These are phyloP conservation scores for Microtus ochrogaster DNA, from an alignment of 2,113 vertebrate species.

Conservation along the genomic window DNA sequence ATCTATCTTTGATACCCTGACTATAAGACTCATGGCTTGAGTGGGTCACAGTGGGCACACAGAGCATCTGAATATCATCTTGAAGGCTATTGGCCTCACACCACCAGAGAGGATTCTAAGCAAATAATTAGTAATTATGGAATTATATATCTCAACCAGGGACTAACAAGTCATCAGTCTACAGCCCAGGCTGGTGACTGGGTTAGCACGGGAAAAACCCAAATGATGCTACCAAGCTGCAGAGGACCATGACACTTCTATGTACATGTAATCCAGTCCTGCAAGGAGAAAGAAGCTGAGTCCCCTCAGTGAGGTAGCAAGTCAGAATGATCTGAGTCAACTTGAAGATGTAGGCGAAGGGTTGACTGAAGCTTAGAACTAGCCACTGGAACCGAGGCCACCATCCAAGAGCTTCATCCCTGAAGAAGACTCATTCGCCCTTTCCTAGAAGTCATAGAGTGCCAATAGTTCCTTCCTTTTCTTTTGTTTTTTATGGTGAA, in stretches of 20 bases:
- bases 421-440: background rate
- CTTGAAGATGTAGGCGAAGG: background rate
- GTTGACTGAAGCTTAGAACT: background rate
- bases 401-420: background rate
- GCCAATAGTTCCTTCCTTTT: background rate
- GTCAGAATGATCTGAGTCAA: background rate
- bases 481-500: too few species aligned
- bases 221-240: background rate
- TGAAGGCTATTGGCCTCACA: background rate
- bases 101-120: background rate
- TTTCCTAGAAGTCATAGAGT: background rate
- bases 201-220: background rate
- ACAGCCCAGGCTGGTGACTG: background rate
- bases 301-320: background rate
- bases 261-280: background rate
- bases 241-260: background rate
- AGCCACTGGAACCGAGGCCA: background rate
- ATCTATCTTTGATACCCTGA: background rate
- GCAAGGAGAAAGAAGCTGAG: background rate
- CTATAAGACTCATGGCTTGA: background rate
- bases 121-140: background rate
- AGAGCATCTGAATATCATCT: background rate
- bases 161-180: background rate
- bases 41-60: background rate
- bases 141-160: rapidly evolving